Evolutionary conservation across 2,888 invertebrate genomes (phyloP), one percentile per base, ranked within the genome.

Genomic region (Meiosimyza platycephala): DNA sequence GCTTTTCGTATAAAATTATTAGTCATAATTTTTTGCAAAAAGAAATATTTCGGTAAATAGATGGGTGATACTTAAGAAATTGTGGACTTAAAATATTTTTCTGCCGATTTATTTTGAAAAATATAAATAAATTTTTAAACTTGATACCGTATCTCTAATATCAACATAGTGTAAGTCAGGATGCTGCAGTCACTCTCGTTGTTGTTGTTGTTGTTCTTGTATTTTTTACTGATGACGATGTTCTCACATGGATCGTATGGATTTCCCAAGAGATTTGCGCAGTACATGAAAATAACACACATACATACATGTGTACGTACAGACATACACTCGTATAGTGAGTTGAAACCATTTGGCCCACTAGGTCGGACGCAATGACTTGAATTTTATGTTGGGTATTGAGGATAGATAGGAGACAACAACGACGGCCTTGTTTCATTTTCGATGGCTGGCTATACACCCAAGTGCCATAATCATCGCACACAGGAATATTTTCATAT

Each of bases 401-500:
- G 28, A 0, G 55, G 55, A 15, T 16, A 55, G 55, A 22, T 55
- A 18, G 50, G 65, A 15, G 50, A 9, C 51, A 22, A 18, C 60
- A 9, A n/a, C 22, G 15, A 11, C 33, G 15, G 60, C 22, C 40
- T 22, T 33, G 22, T 13, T 9, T 54, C 18, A 55, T 55, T 18
- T 13, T 48, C 22, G 22, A 16, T 57, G 60, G 22, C 22, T 15
- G 54, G 80, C 79, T 80, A 79, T 85, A 85, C 86, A 86, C 86
- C 85, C 85, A 86, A 84, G 86, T 85, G 86, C 85, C 84, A 86
- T 86, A 85, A 85, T 83, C 84, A 82, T 81, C 82, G 81, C 86
- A 82, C 85, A 82, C 80, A 84, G 85, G 85, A 85, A 85, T 85
- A 81, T 78, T 80, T 79, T 78, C 78, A 77, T 80, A 78, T 80